phyloP scores from a whole-genome alignment of 2,888 invertebrate species.

The Diarsia rubi region DNA sequence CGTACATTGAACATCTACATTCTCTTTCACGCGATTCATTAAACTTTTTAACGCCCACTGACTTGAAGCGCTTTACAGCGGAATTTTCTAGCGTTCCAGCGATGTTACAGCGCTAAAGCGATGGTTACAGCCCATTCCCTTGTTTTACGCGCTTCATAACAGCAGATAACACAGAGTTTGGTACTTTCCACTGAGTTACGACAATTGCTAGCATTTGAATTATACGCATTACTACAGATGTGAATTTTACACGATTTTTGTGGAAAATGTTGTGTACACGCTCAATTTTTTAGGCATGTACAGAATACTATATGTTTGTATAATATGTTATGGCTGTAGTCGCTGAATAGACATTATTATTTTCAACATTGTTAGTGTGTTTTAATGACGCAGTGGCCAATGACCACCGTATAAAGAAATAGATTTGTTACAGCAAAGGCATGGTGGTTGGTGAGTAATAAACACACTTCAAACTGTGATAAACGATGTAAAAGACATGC shows the following conservation, averaged over 20 bases:
- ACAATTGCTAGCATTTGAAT: slow-evolving; percentile 36
- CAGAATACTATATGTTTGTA: slow-evolving; percentile 1
- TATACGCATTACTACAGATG: slow-evolving; percentile 18
- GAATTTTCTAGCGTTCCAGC: slow-evolving; percentile 20
- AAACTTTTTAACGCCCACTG: slow-evolving; percentile 38
- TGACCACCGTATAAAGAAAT: neutral
- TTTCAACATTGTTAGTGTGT: neutral
- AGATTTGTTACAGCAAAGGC: neutral
- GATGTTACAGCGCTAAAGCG: neutral
- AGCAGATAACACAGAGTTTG: slow-evolving; percentile 38
- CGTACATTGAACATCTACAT: neutral
- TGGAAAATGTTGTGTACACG: neutral
- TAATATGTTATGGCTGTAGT: neutral
- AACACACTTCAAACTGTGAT: neutral
- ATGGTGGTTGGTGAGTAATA: neutral
- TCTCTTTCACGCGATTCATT: slow-evolving; percentile 19
- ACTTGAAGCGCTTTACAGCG: slow-evolving; percentile 29
- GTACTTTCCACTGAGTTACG: slow-evolving; percentile 27
- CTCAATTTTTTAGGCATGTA: neutral
- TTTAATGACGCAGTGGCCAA: neutral
- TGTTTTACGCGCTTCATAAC: slow-evolving; percentile 43
- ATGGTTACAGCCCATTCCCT: slow-evolving; percentile 34
- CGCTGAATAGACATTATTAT: neutral
- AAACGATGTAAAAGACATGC: neutral
- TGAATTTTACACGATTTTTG: slow-evolving; percentile 17